Evolutionary conservation across 2,888 invertebrate genomes (phyloP), one percentile per base, ranked within the genome.

Genomic region (Gymnosoma rotundatum): DNA sequence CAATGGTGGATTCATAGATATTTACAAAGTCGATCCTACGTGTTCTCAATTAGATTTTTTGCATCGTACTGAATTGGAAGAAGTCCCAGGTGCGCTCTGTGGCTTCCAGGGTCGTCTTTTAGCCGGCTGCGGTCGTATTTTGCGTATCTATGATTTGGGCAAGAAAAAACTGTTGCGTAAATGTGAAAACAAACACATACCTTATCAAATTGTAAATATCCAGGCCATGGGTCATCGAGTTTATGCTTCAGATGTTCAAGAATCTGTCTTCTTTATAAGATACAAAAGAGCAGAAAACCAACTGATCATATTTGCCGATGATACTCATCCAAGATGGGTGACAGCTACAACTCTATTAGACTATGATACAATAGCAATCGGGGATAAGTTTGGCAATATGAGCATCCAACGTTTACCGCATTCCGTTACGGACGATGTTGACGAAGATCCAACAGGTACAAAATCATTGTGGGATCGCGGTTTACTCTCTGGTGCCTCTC

Each of bases 391-490:
- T 93, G 99, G 99, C 45, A 99, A 98, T 91, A 94, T 99, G 87
- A 95, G 97, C 78, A 95, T 99, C 78, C 96, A 98, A 89, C 94
- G 98, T 60, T 92, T 99, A 75, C 98, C 99, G 0, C 95, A 96
- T 73, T 97, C 97, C 79, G 96, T 98, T 1, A 97, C 96, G 36
- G 99, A 99, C 92, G 99, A 99, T 91, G 98, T 99, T 0, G 99
- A 99, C 91, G 99, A 99, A 93, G 99, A 99, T 93, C 99, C 99
- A 0, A 99, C 99, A 0, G 99, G 99, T 60, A 98, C 98, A 90
- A 98, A 99, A 92, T 98, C 99, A 0, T 93, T 99, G 0, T 99
- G 99, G 99, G 97, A 97, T 90, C 94, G 97, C 91, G 97, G 99
- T 83, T 93, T 98, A 63, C 92, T 99, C 16, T 99, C 98, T 90